Percentiles rank a stretch among this genome's conserved stretches.
Evolutionary conservation across 2,888 invertebrate species (phyloP).

Genomic region (Hydraecia micacea): DNA sequence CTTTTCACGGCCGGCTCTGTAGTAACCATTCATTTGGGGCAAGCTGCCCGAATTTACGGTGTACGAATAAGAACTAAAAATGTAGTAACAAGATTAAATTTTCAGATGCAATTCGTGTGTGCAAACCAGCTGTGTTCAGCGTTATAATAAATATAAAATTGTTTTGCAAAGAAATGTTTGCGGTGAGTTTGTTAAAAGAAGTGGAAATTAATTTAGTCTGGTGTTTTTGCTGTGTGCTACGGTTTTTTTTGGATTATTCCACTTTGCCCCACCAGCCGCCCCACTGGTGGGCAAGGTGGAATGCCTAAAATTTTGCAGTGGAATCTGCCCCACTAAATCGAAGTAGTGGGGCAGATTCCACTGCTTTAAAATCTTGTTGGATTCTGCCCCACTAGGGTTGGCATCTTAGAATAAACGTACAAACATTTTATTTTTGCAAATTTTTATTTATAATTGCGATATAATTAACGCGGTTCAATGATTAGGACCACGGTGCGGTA

Average conservation of each 20-base stretch:
- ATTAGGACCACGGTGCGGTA: background rate
- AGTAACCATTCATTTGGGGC: slow-evolving; percentile 31
- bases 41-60: slow-evolving; percentile 36
- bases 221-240: background rate
- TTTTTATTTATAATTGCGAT: too few species aligned
- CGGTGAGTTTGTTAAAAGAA: background rate
- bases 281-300: too few species aligned
- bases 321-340: too few species aligned
- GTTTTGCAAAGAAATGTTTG: slow-evolving; percentile 1
- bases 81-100: slow-evolving; percentile 52
- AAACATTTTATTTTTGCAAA: too few species aligned
- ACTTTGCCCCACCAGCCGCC: too few species aligned
- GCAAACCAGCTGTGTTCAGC: slow-evolving; percentile 8
- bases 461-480: background rate
- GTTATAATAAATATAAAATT: slow-evolving; percentile 31
- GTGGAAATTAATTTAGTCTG: background rate
- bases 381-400: too few species aligned
- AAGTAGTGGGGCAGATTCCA: too few species aligned
- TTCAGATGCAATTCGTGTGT: slow-evolving; percentile 54
- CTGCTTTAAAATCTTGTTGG: too few species aligned
- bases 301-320: too few species aligned
- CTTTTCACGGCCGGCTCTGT: slow-evolving; percentile 43
- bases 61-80: slow-evolving; percentile 44
- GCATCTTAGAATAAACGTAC: too few species aligned
- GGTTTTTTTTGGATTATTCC: too few species aligned